Evolutionary conservation across 2,888 invertebrate species (phyloP).

Genomic region (Dolichopus griseipennis): DNA sequence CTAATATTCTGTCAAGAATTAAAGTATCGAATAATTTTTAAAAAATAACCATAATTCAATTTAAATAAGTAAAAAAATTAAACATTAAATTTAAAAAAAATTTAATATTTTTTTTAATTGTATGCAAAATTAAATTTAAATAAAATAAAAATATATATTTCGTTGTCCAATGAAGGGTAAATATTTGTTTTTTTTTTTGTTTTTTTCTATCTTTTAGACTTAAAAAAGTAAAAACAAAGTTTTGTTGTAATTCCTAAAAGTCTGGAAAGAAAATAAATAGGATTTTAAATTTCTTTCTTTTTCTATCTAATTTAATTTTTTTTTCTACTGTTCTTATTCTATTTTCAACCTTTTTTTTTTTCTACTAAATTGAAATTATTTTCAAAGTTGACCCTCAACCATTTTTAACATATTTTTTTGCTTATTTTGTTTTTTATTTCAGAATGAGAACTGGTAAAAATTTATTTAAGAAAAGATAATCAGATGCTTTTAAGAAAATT

Average conservation of each 20-base stretch:
- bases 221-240: too few relatives aligned
- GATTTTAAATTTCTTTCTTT: neutral
- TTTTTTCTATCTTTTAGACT: neutral
- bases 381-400: neutral
- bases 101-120: too few relatives aligned
- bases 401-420: neutral
- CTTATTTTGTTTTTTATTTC: neutral
- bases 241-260: neutral
- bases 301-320: neutral
- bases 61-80: too few relatives aligned
- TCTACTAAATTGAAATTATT: neutral
- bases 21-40: too few relatives aligned
- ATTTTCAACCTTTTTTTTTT: neutral
- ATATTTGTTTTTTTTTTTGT: too few relatives aligned
- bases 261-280: neutral
- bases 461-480: neutral
- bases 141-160: too few relatives aligned
- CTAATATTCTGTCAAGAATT: too few relatives aligned
- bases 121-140: too few relatives aligned
- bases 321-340: neutral
- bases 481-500: constrained; percentile 6
- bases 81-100: too few relatives aligned
- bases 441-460: neutral
- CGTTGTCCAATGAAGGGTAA: too few relatives aligned
- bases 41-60: too few relatives aligned